Base-by-base conservation (phyloP, 1,140 invertebrate genomes). In the Heliconius hewitsoni region DNA sequence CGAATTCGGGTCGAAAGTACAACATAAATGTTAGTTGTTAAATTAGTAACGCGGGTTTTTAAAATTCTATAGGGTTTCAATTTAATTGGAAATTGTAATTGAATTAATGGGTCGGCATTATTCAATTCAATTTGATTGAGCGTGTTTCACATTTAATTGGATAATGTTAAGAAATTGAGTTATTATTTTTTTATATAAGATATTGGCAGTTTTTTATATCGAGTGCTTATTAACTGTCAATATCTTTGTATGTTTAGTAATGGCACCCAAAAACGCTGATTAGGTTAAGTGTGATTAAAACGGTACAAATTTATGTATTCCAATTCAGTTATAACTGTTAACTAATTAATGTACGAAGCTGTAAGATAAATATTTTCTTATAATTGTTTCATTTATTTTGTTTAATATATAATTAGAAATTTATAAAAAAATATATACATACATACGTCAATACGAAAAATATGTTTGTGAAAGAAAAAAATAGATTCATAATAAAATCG, bases 1-100 rank as follows among this genome's bases (percentile, higher is more conserved):
- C 91, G 98, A 98, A 92, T 99, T 99, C 94, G 98, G 94, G 0
- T 87, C 91, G 2, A 95, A 94, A 84, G 81, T 86, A 52, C 84
- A 87, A 74, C 86, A 87, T 78, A 91, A 91, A 73, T 90, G 87
- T 83, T 81, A 72, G 71, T n/a, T 19, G 6, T 72, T n/a, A 39
- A 72, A 19, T 72, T 6, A 19, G 37, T 66, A 66, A 66, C 13
- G 60, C 27, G 84, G 52, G 37, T 52, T 77, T 73, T 55, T 57
- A 23, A 60, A 73, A 66, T 76, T 52, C 6, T 8, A 19, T 19
- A 19, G 4, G 5, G 18, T 19, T 80, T 39, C 42, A 71, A 72
- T 72, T 72, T 16, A 72, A 72, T 72, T 72, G n/a, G 37, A 72
- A 71, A 71, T 57, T 57, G 16, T 16, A 52, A 52, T 57, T 57